Evolutionary conservation across 2,797 vertebrate species (phyloP).

Genomic region (Anguilla marmorata): DNA sequence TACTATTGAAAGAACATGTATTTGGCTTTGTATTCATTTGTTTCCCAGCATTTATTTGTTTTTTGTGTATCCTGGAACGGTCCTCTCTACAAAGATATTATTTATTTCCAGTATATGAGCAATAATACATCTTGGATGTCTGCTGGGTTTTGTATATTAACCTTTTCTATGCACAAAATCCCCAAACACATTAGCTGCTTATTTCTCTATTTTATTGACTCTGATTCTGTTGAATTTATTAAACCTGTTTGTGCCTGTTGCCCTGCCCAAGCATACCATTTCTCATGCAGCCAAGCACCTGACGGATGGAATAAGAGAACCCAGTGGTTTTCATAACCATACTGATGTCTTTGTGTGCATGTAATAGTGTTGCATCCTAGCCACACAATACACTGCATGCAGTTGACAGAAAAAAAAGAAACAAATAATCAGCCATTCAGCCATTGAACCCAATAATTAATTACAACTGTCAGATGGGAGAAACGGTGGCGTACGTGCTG

Average conservation of each 20-base stretch:
- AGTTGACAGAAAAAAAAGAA: neutral
- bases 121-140: neutral
- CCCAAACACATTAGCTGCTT: neutral
- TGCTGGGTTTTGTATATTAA: neutral
- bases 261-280: neutral
- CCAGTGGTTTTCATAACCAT: neutral
- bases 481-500: neutral
- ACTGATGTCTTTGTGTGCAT: neutral
- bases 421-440: conserved; percentile 5
- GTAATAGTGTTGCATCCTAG: neutral
- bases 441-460: neutral
- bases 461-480: neutral
- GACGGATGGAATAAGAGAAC: neutral
- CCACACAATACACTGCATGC: neutral
- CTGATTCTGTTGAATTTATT: neutral
- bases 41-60: neutral
- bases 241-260: neutral
- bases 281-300: neutral
- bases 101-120: neutral
- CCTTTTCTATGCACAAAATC: neutral
- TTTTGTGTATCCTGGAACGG: neutral
- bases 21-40: neutral
- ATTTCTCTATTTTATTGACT: neutral
- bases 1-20: no score
- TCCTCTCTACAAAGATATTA: neutral